Percentiles rank a stretch among this genome's conserved stretches.
Conservation (phyloP, 1,140 invertebrate species). For the Trichonephila clavata region DNA sequence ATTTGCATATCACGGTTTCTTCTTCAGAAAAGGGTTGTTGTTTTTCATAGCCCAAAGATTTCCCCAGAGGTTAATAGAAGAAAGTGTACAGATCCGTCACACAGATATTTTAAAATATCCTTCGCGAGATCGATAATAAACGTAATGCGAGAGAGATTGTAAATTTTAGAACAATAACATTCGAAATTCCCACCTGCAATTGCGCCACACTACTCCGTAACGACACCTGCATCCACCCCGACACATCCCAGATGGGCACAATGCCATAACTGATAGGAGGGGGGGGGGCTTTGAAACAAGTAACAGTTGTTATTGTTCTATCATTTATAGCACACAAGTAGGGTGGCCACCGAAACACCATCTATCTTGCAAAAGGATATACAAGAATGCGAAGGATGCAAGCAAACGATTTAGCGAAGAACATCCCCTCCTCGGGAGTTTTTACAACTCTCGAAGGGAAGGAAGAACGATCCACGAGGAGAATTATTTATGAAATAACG, state of each 20-base stretch:
- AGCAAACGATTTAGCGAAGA: not conserved
- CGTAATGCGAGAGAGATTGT: too few species aligned
- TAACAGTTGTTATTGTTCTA: conserved; percentile 74
- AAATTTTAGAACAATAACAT: not conserved
- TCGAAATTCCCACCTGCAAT: not conserved
- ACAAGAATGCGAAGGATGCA: not conserved
- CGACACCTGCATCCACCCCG: not conserved
- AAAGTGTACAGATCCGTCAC: too few species aligned
- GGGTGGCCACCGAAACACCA: not conserved
- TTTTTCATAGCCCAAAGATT: too few species aligned
- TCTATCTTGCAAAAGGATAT: not conserved
- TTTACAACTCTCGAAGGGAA: conserved; percentile 48
- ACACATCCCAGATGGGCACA: conserved; percentile 10
- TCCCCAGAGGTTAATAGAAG: too few species aligned
- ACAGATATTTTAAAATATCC: too few species aligned
- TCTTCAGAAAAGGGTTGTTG: too few species aligned
- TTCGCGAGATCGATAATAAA: too few species aligned
- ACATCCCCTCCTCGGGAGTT: not conserved
- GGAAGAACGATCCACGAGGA: not conserved
- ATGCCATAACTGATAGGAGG: conserved; percentile 29
- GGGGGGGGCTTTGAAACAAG: conserved; percentile 36
- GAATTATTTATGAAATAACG: conserved; percentile 69
- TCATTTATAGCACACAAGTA: conserved; percentile 55
- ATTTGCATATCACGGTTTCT: too few species aligned
- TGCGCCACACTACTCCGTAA: not conserved